Percentiles rank a stretch among this genome's conserved stretches.
phyloP scores from a whole-genome alignment of 2,113 vertebrate genomes.

The Elephas maximus region DNA sequence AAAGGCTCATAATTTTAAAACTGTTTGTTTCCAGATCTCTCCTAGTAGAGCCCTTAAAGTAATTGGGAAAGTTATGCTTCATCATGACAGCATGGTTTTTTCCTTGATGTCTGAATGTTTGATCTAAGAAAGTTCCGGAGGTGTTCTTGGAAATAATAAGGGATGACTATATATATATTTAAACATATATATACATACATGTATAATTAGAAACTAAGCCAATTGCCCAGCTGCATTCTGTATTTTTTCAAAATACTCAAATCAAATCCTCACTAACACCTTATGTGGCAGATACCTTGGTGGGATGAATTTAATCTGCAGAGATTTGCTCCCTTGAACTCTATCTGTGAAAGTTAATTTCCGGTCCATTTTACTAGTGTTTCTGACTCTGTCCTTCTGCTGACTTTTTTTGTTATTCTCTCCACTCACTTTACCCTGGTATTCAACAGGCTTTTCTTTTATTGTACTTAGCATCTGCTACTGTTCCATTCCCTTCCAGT shows the following conservation, averaged over 20 bases:
- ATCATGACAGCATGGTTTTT: not conserved
- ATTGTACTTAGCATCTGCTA: constrained; percentile 76
- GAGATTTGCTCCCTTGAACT: not conserved
- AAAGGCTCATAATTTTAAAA: constrained; percentile 57
- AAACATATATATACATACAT: not conserved
- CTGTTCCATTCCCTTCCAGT: constrained; percentile 67
- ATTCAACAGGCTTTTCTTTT: constrained; percentile 74
- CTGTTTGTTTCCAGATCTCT: constrained; percentile 41
- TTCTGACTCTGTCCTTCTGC: not conserved
- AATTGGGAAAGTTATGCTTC: constrained; percentile 19
- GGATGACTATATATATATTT: not conserved
- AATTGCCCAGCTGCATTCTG: not conserved
- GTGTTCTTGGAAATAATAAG: constrained; percentile 4
- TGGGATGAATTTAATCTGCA: constrained; percentile 47
- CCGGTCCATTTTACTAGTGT: constrained; percentile 36
- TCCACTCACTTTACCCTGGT: constrained; percentile 69
- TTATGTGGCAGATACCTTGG: not conserved
- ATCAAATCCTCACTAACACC: not conserved
- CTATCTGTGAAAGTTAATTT: constrained; percentile 53
- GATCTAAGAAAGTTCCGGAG: not conserved
- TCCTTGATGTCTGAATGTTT: constrained; percentile 18
- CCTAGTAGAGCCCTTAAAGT: constrained; percentile 27
- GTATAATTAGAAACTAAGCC: constrained; percentile 34
- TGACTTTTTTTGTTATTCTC: constrained; percentile 60
- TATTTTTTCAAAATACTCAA: constrained; percentile 43